Evolutionary conservation across 2,888 invertebrate species (phyloP).

Genomic region (Sphaerolaimus hirsutus): DNA sequence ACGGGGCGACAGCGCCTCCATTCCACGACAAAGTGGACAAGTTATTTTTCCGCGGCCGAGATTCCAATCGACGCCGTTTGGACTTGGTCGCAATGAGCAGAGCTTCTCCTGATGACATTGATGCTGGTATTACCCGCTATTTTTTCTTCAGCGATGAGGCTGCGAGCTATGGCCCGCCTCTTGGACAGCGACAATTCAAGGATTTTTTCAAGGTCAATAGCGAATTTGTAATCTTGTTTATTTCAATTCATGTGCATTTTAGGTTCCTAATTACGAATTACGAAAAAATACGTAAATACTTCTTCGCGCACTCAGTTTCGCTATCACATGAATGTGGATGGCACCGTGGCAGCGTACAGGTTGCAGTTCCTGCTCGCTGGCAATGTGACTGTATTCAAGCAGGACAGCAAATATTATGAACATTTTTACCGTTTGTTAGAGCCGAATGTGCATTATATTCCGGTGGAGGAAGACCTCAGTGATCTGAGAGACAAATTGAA

Average conservation of each 20-base stretch:
- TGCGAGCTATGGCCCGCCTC: conserved; percentile 58
- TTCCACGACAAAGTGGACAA: too few relatives aligned
- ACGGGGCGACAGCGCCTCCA: too few relatives aligned
- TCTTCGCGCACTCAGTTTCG: conserved; percentile 46
- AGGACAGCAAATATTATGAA: conserved; percentile 74
- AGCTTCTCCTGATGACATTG: conserved; percentile 46
- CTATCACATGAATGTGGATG: conserved; percentile 74
- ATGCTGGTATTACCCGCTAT: conserved; percentile 74
- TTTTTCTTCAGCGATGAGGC: conserved; percentile 72
- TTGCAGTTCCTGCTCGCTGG: conserved; percentile 70
- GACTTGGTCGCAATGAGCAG: conserved; percentile 53
- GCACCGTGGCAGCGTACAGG: conserved; percentile 84
- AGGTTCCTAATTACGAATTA: too few relatives aligned
- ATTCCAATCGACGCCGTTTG: conserved; percentile 59
- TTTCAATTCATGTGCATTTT: too few relatives aligned
- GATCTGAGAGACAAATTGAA: conserved; percentile 45
- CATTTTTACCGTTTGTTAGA: conserved; percentile 56
- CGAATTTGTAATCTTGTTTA: not conserved
- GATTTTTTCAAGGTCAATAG: conserved; percentile 54
- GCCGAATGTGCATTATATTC: conserved; percentile 55
- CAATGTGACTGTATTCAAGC: conserved; percentile 62
- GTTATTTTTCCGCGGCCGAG: conserved; percentile 78
- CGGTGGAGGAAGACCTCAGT: conserved; percentile 50
- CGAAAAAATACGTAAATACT: too few relatives aligned
- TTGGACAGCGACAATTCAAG: conserved; percentile 60